Evolutionary conservation across 2,797 vertebrate species (phyloP).

Genomic region (Rhabdophis nuchalis): DNA sequence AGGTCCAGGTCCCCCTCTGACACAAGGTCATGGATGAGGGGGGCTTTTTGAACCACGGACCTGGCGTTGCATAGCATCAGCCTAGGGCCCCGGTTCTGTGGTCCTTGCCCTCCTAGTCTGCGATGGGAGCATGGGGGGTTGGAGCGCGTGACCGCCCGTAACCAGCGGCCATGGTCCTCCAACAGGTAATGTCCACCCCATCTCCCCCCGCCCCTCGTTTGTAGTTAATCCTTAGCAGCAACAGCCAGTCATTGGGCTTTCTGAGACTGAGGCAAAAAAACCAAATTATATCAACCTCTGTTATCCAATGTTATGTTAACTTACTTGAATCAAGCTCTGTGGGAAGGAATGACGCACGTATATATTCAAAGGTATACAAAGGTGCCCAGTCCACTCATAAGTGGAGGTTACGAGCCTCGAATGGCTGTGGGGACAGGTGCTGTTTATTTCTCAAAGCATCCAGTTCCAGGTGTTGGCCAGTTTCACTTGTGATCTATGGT

Average conservation of each 20-base stretch:
- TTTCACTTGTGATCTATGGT: background rate
- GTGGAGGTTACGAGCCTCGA: background rate
- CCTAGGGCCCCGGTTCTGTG: too few relatives aligned
- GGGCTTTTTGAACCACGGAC: too few relatives aligned
- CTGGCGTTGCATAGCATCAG: too few relatives aligned
- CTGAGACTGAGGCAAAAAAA: background rate
- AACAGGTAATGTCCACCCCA: too few relatives aligned
- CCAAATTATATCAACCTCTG: background rate
- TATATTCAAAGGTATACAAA: rapidly evolving
- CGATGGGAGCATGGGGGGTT: too few relatives aligned
- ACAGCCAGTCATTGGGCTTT: background rate
- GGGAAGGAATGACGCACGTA: rapidly evolving
- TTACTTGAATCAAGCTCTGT: background rate
- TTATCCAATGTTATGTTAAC: background rate
- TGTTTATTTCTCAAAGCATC: background rate
- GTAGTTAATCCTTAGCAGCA: background rate
- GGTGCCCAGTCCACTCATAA: background rate
- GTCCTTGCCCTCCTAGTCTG: too few relatives aligned
- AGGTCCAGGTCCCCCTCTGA: too few relatives aligned
- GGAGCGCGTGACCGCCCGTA: too few relatives aligned
- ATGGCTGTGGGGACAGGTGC: background rate
- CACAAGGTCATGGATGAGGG: too few relatives aligned
- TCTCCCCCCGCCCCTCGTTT: too few relatives aligned
- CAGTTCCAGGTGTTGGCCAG: background rate
- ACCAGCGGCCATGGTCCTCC: too few relatives aligned